These are phyloP conservation scores for Tetrax tetrax DNA, from an alignment of 2,113 vertebrate genomes.

Conservation along the genomic window DNA sequence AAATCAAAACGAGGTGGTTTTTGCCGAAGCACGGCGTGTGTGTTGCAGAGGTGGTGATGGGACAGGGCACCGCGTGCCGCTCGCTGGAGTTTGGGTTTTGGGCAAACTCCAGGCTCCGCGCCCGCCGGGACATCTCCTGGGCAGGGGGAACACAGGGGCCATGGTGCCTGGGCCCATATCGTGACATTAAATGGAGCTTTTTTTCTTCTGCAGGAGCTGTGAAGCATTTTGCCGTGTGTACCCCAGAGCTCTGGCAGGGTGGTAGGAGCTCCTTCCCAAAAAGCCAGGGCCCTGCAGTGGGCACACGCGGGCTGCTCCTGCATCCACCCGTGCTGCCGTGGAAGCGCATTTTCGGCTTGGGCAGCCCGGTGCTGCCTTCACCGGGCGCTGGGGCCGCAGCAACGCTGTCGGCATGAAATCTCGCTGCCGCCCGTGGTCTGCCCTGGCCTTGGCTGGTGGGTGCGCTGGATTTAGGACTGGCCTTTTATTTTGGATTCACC, in stretches of 20 bases:
- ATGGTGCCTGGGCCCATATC: neutral
- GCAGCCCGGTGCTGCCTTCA: neutral
- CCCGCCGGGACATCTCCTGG: neutral
- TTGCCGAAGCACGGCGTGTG: accelerated
- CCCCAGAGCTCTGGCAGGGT: neutral
- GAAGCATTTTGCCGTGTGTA: neutral
- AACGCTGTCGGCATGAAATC: neutral
- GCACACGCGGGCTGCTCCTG: neutral
- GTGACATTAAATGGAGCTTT: neutral
- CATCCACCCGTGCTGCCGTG: neutral
- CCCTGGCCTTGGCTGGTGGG: neutral
- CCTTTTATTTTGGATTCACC: neutral
- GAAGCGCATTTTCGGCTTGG: accelerated
- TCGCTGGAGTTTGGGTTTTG: neutral
- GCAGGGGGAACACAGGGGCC: accelerated
- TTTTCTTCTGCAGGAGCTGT: neutral
- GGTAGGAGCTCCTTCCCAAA: neutral
- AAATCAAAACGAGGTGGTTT: neutral
- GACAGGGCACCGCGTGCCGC: accelerated
- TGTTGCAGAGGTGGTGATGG: neutral
- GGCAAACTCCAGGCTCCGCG: neutral
- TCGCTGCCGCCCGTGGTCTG: accelerated
- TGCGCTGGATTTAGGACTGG: neutral
- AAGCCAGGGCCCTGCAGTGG: accelerated
- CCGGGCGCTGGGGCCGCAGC: neutral